Base-by-base conservation (phyloP, 2,113 vertebrate species). In the Motacilla tschutschensis region DNA sequence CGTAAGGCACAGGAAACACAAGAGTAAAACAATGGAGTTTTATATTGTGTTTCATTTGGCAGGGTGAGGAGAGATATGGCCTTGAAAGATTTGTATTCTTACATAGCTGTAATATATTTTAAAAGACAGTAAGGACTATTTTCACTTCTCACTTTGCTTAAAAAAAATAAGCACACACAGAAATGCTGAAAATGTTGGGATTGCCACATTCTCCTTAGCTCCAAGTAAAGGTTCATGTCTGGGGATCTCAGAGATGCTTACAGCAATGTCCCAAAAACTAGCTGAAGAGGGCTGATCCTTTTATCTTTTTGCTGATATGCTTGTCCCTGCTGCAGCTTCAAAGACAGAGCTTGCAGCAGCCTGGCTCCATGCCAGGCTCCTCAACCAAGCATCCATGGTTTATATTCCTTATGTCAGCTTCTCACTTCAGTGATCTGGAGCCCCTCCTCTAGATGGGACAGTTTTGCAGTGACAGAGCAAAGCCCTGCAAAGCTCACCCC, bases 41-140 rank as follows among this genome's bases (percentile, higher is more conserved):
- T 75, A 64, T 74, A 90, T 46, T 59, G 28, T 82, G 20, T 90
- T 85, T 94, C 4, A 3, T 71, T 90, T 94, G 91, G 87, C 89
- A 90, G 76, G 28, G 14, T 9, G 24, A 79, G 50, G 29, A 78
- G 69, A 74, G 82, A 90, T 12, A 87, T 0, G 31, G 79, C 85
- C 53, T 89, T 91, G 83, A 81, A 92, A 87, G 58, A 80, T 87
- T 57, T 67, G 29, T 78, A 22, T 87, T 78, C 70, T 89, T 71
- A 63, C 33, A 29, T 17, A 87, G 64, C 60, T 36, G 6, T 50
- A 65, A 76, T 47, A 9, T 63, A 59, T 74, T 85, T 82, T 51
- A 72, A 80, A 82, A 70, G 59, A 67, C 4, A 2, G 17, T 35
- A 53, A 83, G 22, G 36, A 35, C 41, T 73, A 8, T 72, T 83